Conservation (phyloP, 1,140 invertebrate genomes). For the Heterodera schachtii region DNA sequence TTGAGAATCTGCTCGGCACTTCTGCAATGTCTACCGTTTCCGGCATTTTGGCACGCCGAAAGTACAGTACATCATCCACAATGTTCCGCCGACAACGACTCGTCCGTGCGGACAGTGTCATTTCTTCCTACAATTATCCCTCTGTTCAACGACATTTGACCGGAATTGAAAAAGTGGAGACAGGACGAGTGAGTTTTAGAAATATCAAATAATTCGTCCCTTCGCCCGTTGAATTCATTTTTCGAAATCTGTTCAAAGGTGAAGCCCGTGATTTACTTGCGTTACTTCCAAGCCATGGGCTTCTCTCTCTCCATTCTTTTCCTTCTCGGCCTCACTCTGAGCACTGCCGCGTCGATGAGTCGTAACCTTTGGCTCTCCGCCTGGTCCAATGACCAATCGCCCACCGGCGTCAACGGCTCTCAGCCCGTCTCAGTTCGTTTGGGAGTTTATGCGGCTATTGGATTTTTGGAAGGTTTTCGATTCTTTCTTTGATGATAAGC, state of each 20-base stretch:
- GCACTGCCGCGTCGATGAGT: constrained; percentile 58
- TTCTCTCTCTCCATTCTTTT: constrained; percentile 53
- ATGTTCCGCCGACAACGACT: constrained; percentile 38
- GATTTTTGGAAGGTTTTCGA: constrained; percentile 50
- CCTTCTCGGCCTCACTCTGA: constrained; percentile 52
- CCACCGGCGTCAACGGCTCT: constrained; percentile 27
- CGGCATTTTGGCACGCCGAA: constrained; percentile 49
- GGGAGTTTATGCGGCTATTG: constrained; percentile 59
- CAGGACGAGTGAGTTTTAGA: constrained; percentile 51
- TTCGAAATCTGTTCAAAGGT: constrained; percentile 42
- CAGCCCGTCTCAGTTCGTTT: constrained; percentile 41
- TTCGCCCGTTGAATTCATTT: not conserved
- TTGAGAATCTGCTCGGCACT: constrained; percentile 55
- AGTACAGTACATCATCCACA: constrained; percentile 32
- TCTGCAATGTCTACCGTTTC: constrained; percentile 62
- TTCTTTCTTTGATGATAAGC: constrained; percentile 7
- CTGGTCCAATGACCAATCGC: constrained; percentile 47
- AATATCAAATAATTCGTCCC: not conserved
- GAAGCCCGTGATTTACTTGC: constrained; percentile 51
- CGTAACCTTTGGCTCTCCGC: constrained; percentile 63
- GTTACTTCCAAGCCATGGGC: constrained; percentile 62
- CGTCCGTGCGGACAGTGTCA: constrained; percentile 38
- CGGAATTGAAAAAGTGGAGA: constrained; percentile 59
- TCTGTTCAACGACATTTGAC: constrained; percentile 28
- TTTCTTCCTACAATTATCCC: constrained; percentile 21